These are phyloP conservation scores for Holocentrus rufus DNA, from an alignment of 2,797 vertebrate genomes.

Conservation along the genomic window DNA sequence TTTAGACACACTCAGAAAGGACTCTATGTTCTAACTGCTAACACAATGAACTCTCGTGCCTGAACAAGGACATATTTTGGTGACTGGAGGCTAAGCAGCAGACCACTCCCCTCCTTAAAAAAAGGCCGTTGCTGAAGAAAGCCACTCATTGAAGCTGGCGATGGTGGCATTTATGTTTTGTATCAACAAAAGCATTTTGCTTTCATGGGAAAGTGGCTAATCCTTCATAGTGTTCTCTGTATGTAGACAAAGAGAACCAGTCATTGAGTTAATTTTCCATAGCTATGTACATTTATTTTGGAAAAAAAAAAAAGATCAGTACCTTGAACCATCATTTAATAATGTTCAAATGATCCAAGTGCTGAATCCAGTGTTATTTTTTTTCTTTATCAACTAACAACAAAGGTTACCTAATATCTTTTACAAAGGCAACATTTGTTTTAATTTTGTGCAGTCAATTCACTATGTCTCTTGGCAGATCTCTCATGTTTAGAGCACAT, in stretches of 20 bases:
- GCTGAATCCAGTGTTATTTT: no score
- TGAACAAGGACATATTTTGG: conserved; percentile 68
- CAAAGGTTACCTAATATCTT: not conserved
- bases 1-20: conserved; percentile 67
- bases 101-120: conserved; percentile 55
- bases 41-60: conserved; percentile 72
- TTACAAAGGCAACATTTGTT: no score
- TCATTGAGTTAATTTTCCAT: not conserved
- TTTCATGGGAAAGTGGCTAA: conserved; percentile 8
- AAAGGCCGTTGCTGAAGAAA: conserved; percentile 38
- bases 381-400: not conserved
- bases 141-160: conserved; percentile 16
- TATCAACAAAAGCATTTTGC: conserved; percentile 27
- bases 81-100: conserved; percentile 52
- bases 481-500: no score
- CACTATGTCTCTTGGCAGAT: no score
- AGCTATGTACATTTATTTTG: not conserved
- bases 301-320: no score
- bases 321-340: not conserved
- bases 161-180: not conserved
- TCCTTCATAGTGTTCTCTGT: not conserved
- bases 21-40: conserved; percentile 62
- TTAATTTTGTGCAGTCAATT: no score
- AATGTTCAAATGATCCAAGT: no score
- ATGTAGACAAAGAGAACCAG: not conserved